phyloP scores from a whole-genome alignment of 2,113 vertebrate genomes.

The Dromaius novaehollandiae region DNA sequence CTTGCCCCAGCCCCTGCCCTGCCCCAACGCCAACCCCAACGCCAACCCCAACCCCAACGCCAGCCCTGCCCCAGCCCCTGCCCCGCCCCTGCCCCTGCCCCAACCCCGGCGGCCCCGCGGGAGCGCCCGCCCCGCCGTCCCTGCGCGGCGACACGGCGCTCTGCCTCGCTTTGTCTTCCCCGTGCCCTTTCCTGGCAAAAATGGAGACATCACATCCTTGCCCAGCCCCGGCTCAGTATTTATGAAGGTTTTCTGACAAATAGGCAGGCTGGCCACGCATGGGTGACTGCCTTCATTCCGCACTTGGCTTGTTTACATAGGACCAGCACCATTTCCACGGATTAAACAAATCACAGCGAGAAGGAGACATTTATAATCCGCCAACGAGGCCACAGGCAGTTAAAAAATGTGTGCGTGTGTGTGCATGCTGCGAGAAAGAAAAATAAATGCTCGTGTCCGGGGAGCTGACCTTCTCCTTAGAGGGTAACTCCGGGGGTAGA shows the following conservation, averaged over 20 bases:
- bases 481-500: conserved; percentile 68
- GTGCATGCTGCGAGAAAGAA: conserved; percentile 74
- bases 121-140: conserved; percentile 55
- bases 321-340: conserved; percentile 95
- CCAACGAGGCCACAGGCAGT: conserved; percentile 91
- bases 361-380: conserved; percentile 95
- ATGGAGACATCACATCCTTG: conserved; percentile 96
- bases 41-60: no score
- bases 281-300: conserved; percentile 92
- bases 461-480: conserved; percentile 86
- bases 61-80: no score
- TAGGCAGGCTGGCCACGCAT: conserved; percentile 92
- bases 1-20: no score
- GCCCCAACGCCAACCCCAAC: no score
- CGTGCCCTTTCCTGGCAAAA: conserved; percentile 89
- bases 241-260: conserved; percentile 98
- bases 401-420: conserved; percentile 81
- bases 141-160: conserved; percentile 79
- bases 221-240: conserved; percentile 85
- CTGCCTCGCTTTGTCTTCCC: conserved; percentile 85
- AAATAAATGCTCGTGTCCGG: conserved; percentile 84
- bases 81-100: no score
- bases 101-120: no score
- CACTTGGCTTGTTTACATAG: conserved; percentile 99
- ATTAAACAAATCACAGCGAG: conserved; percentile 98